Evolutionary conservation across 2,113 vertebrate genomes (phyloP), one percentile per base, ranked within the genome.

Genomic region (Labeo catla): DNA sequence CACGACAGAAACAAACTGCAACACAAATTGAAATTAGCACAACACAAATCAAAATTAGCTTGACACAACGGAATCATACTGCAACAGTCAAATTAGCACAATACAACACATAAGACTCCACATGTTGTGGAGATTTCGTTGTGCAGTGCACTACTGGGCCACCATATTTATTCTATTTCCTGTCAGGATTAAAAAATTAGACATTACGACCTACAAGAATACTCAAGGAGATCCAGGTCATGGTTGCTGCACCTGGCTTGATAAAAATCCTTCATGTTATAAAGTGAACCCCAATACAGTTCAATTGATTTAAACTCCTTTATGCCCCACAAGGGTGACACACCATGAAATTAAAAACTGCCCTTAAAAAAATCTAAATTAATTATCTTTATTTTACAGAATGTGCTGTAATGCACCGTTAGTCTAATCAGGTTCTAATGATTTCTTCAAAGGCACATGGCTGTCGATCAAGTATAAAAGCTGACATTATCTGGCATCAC

Each of bases 341-440:
- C 63, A 36, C 39, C 79, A 85, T 83, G 63, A 83, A 81, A 76
- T 88, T 81, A 74, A 80, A 59, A 77, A 84, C 21, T 59, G 49
- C 86, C 16, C 19, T 34, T 86, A 19, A 73, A 57, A 85, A 34
- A 81, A 21, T 16, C 8, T 2, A 50, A 68, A 47, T 50, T 54
- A 50, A 74, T 45, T 47, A 2, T 4, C 43, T 49, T 39, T 77
- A 39, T 63, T 61, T 59, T 15, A 13, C 9, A 50, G 15, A 50
- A 66, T 78, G 6, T 34, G 4, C 61, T 4, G 21, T 45, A 23
- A 80, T 15, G 34, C 50, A 2, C 47, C 8, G 6, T 43, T 63
- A 34, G 50, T 59, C 59, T 47, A 47, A n/a, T 87, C 57, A 72
- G 79, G 45, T 77, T 65, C n/a, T n/a, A 82, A 57, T 65, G 28